These are phyloP conservation scores for Plemyria rubiginata DNA, from an alignment of 2,888 invertebrate genomes.

Conservation along the genomic window DNA sequence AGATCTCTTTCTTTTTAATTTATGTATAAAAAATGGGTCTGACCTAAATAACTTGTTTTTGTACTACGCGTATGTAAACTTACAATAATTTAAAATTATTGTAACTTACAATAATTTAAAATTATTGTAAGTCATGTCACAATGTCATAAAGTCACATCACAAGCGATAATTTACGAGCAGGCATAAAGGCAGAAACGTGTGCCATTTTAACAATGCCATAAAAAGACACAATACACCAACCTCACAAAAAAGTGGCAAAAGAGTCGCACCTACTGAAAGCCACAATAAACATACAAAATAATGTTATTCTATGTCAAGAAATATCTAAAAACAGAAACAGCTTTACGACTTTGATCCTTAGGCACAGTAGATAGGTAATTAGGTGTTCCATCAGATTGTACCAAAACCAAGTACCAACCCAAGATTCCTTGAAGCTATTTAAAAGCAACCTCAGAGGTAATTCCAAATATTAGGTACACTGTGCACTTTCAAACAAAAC, in stretches of 20 bases:
- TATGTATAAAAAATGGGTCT: not conserved
- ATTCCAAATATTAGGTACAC: no score
- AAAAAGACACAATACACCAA: constrained; percentile 41
- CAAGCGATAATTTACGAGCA: constrained; percentile 57
- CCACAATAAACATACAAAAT: constrained; percentile 10
- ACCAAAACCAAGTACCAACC: no score
- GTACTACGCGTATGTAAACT: constrained; percentile 34
- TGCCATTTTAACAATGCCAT: constrained; percentile 56
- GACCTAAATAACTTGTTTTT: no score
- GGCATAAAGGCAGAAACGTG: constrained; percentile 52
- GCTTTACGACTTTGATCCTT: no score
- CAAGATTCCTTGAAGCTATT: no score
- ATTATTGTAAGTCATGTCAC: no score
- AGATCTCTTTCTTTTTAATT: no score
- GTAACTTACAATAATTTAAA: constrained; percentile 38
- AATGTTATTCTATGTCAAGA: not conserved
- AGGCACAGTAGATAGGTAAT: no score
- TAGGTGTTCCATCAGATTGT: no score
- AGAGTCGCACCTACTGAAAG: constrained; percentile 11
- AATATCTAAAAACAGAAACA: no score
- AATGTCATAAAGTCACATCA: constrained; percentile 52
- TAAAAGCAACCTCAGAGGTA: no score
- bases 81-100: constrained; percentile 46
- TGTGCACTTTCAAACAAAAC: no score
- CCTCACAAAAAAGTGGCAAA: constrained; percentile 20